Base-by-base conservation (phyloP, 1,140 invertebrate genomes). In the Brachionus koreanus region DNA sequence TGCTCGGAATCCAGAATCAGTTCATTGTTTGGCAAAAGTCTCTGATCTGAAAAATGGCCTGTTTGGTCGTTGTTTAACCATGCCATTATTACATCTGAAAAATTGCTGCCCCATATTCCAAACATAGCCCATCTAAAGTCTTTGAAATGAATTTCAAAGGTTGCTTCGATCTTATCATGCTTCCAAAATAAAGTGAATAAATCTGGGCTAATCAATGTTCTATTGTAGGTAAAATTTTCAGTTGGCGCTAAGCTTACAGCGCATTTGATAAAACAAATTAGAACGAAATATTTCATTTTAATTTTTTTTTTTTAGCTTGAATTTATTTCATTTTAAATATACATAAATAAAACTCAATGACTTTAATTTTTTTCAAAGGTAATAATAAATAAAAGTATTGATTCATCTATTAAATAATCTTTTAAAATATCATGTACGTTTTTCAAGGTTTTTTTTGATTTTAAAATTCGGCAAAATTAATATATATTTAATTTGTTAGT, bases 131-230 rank as follows among this genome's bases (percentile, higher is more conserved):
- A 79, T 61, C 57, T 65, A 49, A 49, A 57, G 23, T 79, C 5
- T 79, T 79, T 57, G 16, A 61, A 65, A 37, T 79, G 76, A 79
- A 79, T 35, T 61, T 79, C 76, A 61, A 79, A 79, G n/a, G 76
- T 79, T 3, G 57, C 35, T 42, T 61, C 35, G 3, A 23, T 7
- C 0, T 16, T 2, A 35, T 79, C 49, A 57, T 79, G 29, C 25
- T 79, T 79, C 76, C 76, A 79, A 29, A 33, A 79, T 13, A 79
- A 9, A 61, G 35, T 25, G 19, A 61, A 43, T 9, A 65, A 39
- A 61, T 79, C 76, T 19, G 76, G 76, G 1, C 5, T 13, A 2
- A 23, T 23, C 23, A 79, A 25, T 57, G 23, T 43, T 3, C 33
- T 19, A 5, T 33, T 19, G 29, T 61, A 19, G 19, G 49, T 23